A percentile compares a stretch with the other conserved stretches of the same genome.
These are phyloP conservation scores for Furnarius figulus DNA, from an alignment of 2,113 vertebrate species.

Conservation along the genomic window DNA sequence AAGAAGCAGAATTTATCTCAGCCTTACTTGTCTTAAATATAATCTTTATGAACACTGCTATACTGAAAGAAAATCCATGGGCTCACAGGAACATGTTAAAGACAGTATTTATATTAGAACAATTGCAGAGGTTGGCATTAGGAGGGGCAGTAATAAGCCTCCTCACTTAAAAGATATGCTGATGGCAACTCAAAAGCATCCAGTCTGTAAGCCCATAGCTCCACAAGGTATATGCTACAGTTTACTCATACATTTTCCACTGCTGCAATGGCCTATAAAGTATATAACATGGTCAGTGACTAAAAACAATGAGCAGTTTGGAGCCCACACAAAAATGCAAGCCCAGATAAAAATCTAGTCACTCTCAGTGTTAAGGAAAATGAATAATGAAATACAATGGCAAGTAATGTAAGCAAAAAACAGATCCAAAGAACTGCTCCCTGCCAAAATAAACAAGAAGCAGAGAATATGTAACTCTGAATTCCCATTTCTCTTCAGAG, in stretches of 20 bases:
- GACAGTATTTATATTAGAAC: not conserved
- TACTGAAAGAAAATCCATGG: not conserved
- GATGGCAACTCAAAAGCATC: not conserved
- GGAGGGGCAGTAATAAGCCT: not conserved
- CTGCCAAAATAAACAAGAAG: slow-evolving; percentile 42
- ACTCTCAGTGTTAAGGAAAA: slow-evolving; percentile 26
- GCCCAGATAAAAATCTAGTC: slow-evolving; percentile 38
- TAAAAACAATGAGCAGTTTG: slow-evolving; percentile 23
- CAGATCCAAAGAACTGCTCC: not conserved
- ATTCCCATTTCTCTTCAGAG: slow-evolving; percentile 31
- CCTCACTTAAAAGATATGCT: not conserved
- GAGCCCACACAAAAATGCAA: slow-evolving; percentile 22
- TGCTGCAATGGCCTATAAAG: not conserved
- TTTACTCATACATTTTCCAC: not conserved
- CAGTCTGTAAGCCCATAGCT: not conserved
- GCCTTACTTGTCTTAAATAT: not conserved
- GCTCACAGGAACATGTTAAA: not conserved
- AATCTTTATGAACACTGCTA: not conserved
- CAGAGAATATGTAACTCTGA: not conserved
- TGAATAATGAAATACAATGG: slow-evolving; percentile 31
- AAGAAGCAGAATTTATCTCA: not conserved
- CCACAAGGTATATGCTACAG: not conserved
- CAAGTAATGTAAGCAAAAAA: slow-evolving; percentile 1
- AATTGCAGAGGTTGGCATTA: not conserved
- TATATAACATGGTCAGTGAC: not conserved